phyloP scores from a whole-genome alignment of 2,797 vertebrate species.

The Chromobotia macracanthus region DNA sequence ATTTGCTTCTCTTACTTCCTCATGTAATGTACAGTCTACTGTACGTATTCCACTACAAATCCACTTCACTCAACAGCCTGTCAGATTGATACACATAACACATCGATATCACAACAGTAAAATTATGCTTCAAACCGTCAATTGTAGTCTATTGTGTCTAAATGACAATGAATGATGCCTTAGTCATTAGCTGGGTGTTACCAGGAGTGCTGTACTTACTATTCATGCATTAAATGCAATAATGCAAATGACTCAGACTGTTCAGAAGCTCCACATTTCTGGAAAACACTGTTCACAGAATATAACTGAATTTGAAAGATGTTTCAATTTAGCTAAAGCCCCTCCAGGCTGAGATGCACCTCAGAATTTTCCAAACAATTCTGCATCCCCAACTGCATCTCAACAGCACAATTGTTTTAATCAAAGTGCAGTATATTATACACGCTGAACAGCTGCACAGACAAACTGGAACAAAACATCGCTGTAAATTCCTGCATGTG shows the following conservation, averaged over 20 bases:
- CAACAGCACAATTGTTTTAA: slow-evolving; percentile 52
- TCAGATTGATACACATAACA: not conserved
- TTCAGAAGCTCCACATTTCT: slow-evolving; percentile 4
- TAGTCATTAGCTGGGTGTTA: slow-evolving; percentile 12
- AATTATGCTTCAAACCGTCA: not conserved
- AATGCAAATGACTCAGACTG: slow-evolving; percentile 23
- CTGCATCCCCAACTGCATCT: slow-evolving; percentile 9
- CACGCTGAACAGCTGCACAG: slow-evolving; percentile 8
- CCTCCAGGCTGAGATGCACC: slow-evolving; percentile 14
- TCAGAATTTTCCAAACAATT: slow-evolving; percentile 27
- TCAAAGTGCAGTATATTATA: slow-evolving; percentile 40
- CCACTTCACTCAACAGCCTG: not conserved
- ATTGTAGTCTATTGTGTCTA: slow-evolving; percentile 34
- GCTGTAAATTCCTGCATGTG: not conserved
- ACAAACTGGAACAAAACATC: not conserved
- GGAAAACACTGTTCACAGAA: slow-evolving; percentile 23
- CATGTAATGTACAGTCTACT: not conserved
- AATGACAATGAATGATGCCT: slow-evolving; percentile 27
- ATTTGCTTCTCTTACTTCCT: not conserved
- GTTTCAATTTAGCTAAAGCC: slow-evolving; percentile 40
- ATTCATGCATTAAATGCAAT: slow-evolving; percentile 45
- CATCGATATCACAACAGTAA: not conserved
- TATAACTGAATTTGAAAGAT: slow-evolving; percentile 14
- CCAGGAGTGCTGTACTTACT: slow-evolving; percentile 16
- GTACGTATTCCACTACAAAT: not conserved